Evolutionary conservation across 2,888 invertebrate species (phyloP), one percentile per base, ranked within the genome.

Genomic region (Prostheceraeus crozeri): DNA sequence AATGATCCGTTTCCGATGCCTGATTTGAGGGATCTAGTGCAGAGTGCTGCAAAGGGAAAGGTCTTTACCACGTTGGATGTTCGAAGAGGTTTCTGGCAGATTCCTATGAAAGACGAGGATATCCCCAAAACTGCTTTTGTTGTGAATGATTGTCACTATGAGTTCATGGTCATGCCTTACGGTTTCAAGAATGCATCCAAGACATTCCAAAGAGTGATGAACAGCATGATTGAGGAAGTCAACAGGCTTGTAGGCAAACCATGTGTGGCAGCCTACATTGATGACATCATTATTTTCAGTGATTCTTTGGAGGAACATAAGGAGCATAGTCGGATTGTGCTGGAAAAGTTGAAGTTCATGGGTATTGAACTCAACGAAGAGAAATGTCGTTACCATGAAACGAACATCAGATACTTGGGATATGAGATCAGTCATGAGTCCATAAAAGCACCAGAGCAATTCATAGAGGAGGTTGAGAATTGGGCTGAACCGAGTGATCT

Each of bases 1-100:
- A 40, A 40, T 4, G 40, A 40, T n/a, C 40, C 40, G n/a, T 40
- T 16, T 40, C 40, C 40, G n/a, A 40, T 40, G 40, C 40, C 14
- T 16, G 19, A 40, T 14, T 4, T 40, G 6, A 6, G 19, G n/a
- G 14, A 40, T 8, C n/a, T 40, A 40, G n/a, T 40, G n/a, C 8
- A 40, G 40, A 40, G 19, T 16, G 19, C 40, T 6, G 40, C 40
- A 40, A 4, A 40, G 19, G 14, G 40, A 10, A 40, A 40, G 19
- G 19, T 40, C n/a, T 40, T 40, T 40, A 16, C 19, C 6, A 40
- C 40, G 6, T n/a, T 8, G 6, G 6, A 40, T 40, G 19, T 40
- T 4, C 8, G n/a, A 40, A 40, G n/a, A 10, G n/a, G 40, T 4
- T 40, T 16, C 4, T 4, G 40, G 40, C n/a, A 10, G n/a, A 40